phyloP scores from a whole-genome alignment of 2,888 invertebrate species.

The Pyrocoelia pectoralis region DNA sequence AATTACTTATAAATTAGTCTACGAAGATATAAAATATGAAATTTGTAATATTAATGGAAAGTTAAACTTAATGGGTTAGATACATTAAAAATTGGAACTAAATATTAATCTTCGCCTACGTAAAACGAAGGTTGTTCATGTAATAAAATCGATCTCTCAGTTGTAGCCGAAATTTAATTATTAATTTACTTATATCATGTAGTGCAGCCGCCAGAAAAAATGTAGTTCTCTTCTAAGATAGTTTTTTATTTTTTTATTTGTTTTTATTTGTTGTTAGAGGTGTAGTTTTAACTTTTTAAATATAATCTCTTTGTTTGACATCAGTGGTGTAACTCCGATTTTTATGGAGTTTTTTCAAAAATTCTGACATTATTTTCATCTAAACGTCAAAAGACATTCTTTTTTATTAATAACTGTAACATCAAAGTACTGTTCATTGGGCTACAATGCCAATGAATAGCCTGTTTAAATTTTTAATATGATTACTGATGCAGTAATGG shows the following conservation, averaged over 20 bases:
- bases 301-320: no score
- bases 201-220: background rate
- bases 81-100: background rate
- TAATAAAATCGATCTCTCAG: slow-evolving; percentile 1
- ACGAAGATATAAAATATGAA: background rate
- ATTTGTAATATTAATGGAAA: slow-evolving; percentile 1
- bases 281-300: no score
- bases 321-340: no score
- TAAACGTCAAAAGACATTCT: no score
- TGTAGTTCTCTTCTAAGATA: background rate
- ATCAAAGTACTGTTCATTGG: no score
- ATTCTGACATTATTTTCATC: no score
- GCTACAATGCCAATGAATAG: no score
- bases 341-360: no score
- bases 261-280: no score
- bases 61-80: background rate
- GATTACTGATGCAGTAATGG: no score
- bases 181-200: background rate
- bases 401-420: no score
- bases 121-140: background rate
- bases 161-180: background rate
- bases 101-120: slow-evolving; percentile 1
- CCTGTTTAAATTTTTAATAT: no score
- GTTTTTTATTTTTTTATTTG: background rate
- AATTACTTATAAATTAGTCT: background rate